Evolutionary conservation across 2,797 vertebrate genomes (phyloP).

Genomic region (Lemur catta): DNA sequence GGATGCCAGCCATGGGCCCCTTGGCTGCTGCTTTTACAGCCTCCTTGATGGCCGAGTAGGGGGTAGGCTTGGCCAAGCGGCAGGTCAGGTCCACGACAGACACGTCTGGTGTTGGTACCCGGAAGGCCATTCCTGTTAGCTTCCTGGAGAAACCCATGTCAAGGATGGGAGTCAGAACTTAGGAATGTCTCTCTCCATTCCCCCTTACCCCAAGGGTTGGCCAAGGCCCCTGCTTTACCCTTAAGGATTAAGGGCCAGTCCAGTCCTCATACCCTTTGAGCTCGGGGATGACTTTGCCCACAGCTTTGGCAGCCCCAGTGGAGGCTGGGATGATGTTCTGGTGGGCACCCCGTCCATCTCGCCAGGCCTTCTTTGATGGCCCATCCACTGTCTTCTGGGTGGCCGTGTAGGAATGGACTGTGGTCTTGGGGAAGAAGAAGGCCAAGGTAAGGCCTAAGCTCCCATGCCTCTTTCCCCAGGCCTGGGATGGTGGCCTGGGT

Average conservation of each 20-base stretch:
- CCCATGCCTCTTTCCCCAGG: not conserved
- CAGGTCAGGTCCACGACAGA: conserved; percentile 94
- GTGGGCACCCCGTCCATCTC: conserved; percentile 90
- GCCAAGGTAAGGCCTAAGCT: not conserved
- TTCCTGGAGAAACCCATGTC: conserved; percentile 82
- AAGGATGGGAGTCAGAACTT: conserved; percentile 31
- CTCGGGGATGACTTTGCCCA: conserved; percentile 93
- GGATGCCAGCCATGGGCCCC: conserved; percentile 89
- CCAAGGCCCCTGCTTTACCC: not conserved
- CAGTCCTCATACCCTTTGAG: conserved; percentile 88
- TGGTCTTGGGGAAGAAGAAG: conserved; percentile 84
- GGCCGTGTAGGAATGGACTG: conserved; percentile 93
- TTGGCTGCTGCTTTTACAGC: conserved; percentile 89
- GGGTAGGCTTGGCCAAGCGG: conserved; percentile 86
- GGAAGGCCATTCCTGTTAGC: conserved; percentile 94
- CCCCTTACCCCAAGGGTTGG: not conserved
- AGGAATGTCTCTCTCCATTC: not conserved
- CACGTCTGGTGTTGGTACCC: conserved; percentile 91
- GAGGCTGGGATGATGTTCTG: conserved; percentile 95
- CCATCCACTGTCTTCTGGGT: conserved; percentile 95
- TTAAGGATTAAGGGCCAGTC: not conserved
- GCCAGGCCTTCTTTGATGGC: conserved; percentile 92
- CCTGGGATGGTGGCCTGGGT: not conserved
- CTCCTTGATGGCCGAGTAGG: conserved; percentile 89
- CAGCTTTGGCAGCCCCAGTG: conserved; percentile 93